Base-by-base conservation (phyloP, 1,140 invertebrate species). In the Apolygus lucorum region DNA sequence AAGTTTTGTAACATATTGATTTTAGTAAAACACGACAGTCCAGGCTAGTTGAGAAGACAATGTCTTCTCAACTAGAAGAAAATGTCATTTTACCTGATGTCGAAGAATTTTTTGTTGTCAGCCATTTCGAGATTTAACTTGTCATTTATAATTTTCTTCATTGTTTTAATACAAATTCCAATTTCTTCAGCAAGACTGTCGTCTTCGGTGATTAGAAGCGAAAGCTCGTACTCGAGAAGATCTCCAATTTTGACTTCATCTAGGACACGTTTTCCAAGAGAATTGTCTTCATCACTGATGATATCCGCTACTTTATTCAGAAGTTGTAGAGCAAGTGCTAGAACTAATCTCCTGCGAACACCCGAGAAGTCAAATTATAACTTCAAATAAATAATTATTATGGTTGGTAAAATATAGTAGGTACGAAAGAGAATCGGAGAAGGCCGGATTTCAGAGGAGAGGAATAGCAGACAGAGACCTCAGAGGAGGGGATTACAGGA, bases 151-250 rank as follows among this genome's bases (percentile, higher is more conserved):
- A 22, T 59, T 22, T 59, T 59, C 54, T 59, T 13, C 4, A 71
- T 71, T 24, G 65, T 62, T 22, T 28, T 63, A 25, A 65, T 42
- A 2, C 28, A 63, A 28, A 13, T 42, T 29, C 62, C 25, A 29
- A 71, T 28, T 8, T 34, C 42, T 54, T 63, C 66, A 28, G 52
- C 54, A 17, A 71, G 42, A n/a, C 63, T 67, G 0, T 49, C 27
- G 25, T 71, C 66, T 2, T 71, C 70, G 13, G 28, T 34, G 42
- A 65, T 64, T 11, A 71, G 24, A n/a, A 62, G 54, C 0, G 71
- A 72, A 1, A 72, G 54, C 27, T 72, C 71, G 63, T 69, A 72
- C 14, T 72, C 68, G 29, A 72, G 64, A 22, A 72, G 24, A 22
- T 52, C 1, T 1, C 21, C 52, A 4, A 54, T 29, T 1, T 25